A percentile compares a stretch with the other conserved stretches of the same genome.
phyloP scores from a whole-genome alignment of 2,113 vertebrate species.

The Triplophysa dalaica region DNA sequence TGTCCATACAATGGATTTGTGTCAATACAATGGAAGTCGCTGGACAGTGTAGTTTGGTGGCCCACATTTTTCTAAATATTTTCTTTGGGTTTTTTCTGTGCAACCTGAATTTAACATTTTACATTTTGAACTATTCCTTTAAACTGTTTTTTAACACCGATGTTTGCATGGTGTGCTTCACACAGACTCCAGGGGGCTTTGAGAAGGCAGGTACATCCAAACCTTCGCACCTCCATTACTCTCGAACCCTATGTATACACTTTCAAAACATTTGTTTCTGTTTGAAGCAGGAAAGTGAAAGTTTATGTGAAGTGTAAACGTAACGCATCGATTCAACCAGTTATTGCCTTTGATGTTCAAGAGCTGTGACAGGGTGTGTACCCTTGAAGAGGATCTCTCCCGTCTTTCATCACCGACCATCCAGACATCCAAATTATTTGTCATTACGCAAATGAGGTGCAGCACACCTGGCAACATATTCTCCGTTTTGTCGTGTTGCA shows the following conservation, averaged over 20 bases:
- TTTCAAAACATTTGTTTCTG: slow-evolving; percentile 59
- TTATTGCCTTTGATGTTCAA: slow-evolving; percentile 69
- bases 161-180: not conserved
- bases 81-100: no score
- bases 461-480: slow-evolving; percentile 74
- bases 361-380: slow-evolving; percentile 72
- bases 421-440: slow-evolving; percentile 72
- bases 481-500: slow-evolving; percentile 73
- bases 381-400: slow-evolving; percentile 71
- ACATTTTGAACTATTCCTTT: no score
- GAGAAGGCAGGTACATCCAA: not conserved
- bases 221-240: no score
- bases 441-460: slow-evolving; percentile 79
- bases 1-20: no score
- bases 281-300: slow-evolving; percentile 58
- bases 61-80: no score
- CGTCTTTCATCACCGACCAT: slow-evolving; percentile 59
- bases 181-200: slow-evolving; percentile 54
- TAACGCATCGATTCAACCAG: slow-evolving; percentile 68
- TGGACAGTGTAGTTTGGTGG: no score
- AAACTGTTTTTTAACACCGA: no score
- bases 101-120: no score
- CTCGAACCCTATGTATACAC: no score
- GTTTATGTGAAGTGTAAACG: slow-evolving; percentile 65
- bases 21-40: no score